Base-by-base conservation (phyloP, 2,113 vertebrate species). In the Tragulus kanchil region DNA sequence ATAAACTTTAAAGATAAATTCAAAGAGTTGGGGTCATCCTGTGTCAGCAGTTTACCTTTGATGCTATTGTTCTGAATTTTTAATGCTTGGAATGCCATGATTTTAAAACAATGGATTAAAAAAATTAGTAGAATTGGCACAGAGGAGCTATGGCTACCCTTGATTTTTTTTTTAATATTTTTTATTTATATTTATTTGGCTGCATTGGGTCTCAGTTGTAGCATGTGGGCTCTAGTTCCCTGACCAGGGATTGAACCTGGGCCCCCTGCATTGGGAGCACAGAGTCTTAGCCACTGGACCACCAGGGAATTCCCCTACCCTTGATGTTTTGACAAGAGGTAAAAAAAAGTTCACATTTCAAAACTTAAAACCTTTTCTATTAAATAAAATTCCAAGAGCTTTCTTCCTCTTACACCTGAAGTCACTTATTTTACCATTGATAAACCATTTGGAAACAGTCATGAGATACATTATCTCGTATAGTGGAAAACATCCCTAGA, bases 351-450 rank as follows among this genome's bases (percentile, higher is more conserved):
- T 94, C n/a, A 75, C 7, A 61, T 36, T 95, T 89, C 87, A 28
- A 92, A 96, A 62, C 64, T 71, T 45, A 93, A 84, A 85, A 61
- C 13, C 19, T 62, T 93, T 94, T 61, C 42, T 62, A 84, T 12
- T 61, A 86, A 93, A 94, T 42, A 96, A 81, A 97, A 89, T 81
- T 36, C 26, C 13, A 73, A 85, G 26, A 67, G n/a, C 61, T 64
- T 58, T 58, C 86, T 93, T 28, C 17, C 31, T 93, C 9, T 85
- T 45, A n/a, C 36, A 89, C 36, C 31, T 71, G 69, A 88, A 86
- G 36, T 79, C n/a, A 93, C 48, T 90, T 82, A n/a, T 90, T 82
- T 93, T 59, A 26, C 36, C 19, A 71, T 54, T 54, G 93, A 87
- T 21, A 93, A 64, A 73, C 3, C 25, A 48, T 88, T 64, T 84